Evolutionary conservation across 2,113 vertebrate species (phyloP), one percentile per base, ranked within the genome.

Genomic region (Hippocampus barbouri): DNA sequence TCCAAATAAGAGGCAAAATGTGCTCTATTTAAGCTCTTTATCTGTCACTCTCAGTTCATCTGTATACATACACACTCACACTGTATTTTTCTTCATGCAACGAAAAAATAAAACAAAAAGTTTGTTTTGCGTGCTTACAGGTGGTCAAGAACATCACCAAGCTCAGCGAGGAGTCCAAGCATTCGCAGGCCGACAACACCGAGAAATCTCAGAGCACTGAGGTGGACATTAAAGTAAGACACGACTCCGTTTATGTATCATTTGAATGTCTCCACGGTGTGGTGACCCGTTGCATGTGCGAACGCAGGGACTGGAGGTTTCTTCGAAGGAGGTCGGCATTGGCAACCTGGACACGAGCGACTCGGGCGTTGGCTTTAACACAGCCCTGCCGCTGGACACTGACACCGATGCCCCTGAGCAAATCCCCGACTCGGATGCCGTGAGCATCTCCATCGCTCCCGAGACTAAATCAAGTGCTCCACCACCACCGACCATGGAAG

Each of bases 151-250:
- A 93, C 76, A 92, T 91, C 80, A 90, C 88, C 45, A 90, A 89
- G 64, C 88, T 93, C 10, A 91, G 85, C 10, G 92, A 93, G 23
- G 92, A 93, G 1, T 91, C 92, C 47, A 92, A 91, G 15, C 88
- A 91, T 67, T 93, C 92, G 67, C 91, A 91, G 81, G 92, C 91
- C 5, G 91, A 91, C 77, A 91, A 72, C 25, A 93, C 92, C 0
- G 91, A 92, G 81, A 93, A 92, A 71, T 93, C 92, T 40, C 92
- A 93, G 75, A 93, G 92, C 86, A 93, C 92, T 30, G 92, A 93
- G 82, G 91, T 93, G 69, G 92, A 92, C 77, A 93, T 93, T 77
- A 93, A 93, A 85, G 92, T 93, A 80, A 88, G 90, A 3, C n/a
- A 2, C 12, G 27, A 12, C 16, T 2, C 62, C 12, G 30, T 43